These are phyloP conservation scores for Oxyura jamaicensis DNA, from an alignment of 2,113 vertebrate genomes.

Conservation along the genomic window DNA sequence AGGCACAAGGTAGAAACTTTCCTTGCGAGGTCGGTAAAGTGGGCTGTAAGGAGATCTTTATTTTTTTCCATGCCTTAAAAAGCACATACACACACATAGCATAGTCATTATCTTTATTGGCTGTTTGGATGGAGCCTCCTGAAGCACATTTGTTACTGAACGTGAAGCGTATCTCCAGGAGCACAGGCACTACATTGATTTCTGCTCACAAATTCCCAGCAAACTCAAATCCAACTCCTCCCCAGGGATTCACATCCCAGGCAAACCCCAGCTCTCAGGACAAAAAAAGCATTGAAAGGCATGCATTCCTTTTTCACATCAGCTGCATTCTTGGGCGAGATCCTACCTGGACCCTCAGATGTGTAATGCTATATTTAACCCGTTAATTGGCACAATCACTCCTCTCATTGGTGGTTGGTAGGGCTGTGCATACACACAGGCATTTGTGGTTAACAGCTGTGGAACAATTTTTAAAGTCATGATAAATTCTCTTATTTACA, in stretches of 20 bases:
- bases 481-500: background rate
- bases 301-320: conserved; percentile 58
- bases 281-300: conserved; percentile 73
- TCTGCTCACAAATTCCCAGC: conserved; percentile 42
- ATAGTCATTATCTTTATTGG: background rate
- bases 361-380: background rate
- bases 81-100: background rate
- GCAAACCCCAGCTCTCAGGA: conserved; percentile 58
- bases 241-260: conserved; percentile 54
- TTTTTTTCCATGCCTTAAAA: background rate
- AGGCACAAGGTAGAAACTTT: background rate
- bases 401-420: background rate
- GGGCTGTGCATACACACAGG: background rate
- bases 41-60: conserved; percentile 1
- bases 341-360: background rate
- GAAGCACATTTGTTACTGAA: conserved; percentile 46
- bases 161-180: background rate
- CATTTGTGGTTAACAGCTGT: background rate
- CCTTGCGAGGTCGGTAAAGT: background rate
- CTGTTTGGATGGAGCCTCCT: background rate
- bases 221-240: background rate
- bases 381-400: background rate
- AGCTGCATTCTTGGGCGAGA: conserved; percentile 3
- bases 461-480: background rate
- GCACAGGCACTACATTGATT: conserved; percentile 53